Evolutionary conservation across 2,888 invertebrate genomes (phyloP), one percentile per base, ranked within the genome.

Genomic region (Morpho achilles): DNA sequence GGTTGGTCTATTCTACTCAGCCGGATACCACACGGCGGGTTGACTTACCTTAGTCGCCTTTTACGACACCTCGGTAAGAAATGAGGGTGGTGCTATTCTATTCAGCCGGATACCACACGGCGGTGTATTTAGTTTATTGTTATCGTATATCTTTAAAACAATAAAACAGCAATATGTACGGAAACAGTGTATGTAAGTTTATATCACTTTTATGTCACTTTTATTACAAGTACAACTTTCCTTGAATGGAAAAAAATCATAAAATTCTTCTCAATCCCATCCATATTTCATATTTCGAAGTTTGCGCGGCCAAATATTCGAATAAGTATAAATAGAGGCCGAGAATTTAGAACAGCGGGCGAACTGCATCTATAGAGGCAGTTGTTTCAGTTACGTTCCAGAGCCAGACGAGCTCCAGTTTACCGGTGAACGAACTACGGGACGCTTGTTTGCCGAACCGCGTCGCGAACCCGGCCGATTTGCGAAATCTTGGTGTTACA

Each of bases 351-450:
- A 73, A 69, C 70, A 68, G 60, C 63, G 68, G 58, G 62, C 67
- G 66, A 67, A 70, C 65, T 74, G 73, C 71, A 74, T 66, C 65
- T 66, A 66, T 61, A 59, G 44, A 57, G 56, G 45, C 71, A 68
- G 71, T 69, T 55, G 72, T 76, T 78, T 75, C 77, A 71, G 76
- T 75, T 71, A 72, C 71, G 67, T 71, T 65, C 60, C 58, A 61
- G 62, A 49, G 64, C 60, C 58, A 61, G 62, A 49, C 64, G 56
- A 68, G 69, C 72, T 73, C 69, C 80, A 84, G 84, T 85, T 60
- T 63, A 62, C 64, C 70, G 73, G 67, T 74, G 77, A 75, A 74
- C 75, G 71, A 69, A 72, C 72, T 66, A 60, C 70, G 71, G 72
- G 68, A 67, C 70, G 79, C 74, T 64, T 81, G 83, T 69, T 41